Evolutionary conservation across 2,797 vertebrate species (phyloP).

Genomic region (Xenopus petersii): DNA sequence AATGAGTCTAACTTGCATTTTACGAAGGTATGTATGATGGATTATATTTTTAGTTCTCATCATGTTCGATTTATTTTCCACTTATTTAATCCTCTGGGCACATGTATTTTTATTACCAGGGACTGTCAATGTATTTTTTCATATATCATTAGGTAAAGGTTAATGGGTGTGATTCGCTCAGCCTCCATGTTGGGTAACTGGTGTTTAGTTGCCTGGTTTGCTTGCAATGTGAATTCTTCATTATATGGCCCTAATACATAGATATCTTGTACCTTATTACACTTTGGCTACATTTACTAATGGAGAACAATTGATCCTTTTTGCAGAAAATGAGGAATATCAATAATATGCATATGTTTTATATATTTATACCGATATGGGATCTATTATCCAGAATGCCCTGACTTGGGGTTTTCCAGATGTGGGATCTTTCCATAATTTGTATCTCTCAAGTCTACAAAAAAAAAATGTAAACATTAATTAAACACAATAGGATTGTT

Average conservation of each 20-base stretch:
- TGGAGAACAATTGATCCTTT: no score
- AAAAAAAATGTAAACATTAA: no score
- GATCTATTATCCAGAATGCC: no score
- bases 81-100: constrained; percentile 21
- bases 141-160: constrained; percentile 6
- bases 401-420: no score
- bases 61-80: constrained; percentile 18
- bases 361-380: no score
- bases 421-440: no score
- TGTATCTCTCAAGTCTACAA: no score
- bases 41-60: constrained; percentile 12
- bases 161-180: not conserved
- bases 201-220: not conserved
- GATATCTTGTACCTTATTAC: not conserved
- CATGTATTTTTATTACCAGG: constrained; percentile 5
- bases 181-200: not conserved
- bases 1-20: constrained; percentile 25
- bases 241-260: not conserved
- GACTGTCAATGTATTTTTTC: constrained; percentile 10
- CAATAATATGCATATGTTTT: no score
- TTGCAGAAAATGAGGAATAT: no score
- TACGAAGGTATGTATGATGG: constrained; percentile 30
- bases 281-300: no score
- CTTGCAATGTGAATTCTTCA: not conserved
- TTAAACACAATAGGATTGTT: no score